Base-by-base conservation (phyloP, 2,888 invertebrate genomes). In the Furcula furcula region DNA sequence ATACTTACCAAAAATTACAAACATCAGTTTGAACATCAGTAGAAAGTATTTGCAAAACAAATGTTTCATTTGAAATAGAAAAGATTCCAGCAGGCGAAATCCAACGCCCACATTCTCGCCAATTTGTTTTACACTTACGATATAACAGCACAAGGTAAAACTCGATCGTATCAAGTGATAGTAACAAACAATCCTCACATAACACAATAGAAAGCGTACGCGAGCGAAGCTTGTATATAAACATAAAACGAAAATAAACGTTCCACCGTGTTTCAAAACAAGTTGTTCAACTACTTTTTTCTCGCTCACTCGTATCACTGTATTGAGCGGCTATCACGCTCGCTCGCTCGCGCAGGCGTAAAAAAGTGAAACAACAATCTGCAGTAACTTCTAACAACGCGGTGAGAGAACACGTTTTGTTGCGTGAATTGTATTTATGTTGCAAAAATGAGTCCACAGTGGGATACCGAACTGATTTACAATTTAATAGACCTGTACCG, bases 331-430 rank as follows among this genome's bases (percentile, higher is more conserved):
- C 7, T 13, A 13, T 25, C 25, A 6, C 13, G 7, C 5, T 25
- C 25, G 3, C 25, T 7, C 12, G 11, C 25, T 25, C 25, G 25
- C 25, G 25, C 25, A 25, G 2, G 25, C 25, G 25, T 7, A n/a
- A 12, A 3, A 7, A n/a, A 25, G 13, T 13, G 13, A 13, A 13
- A 25, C 25, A 25, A 25, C 12, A 25, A 4, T 20, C 20, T 13
- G 25, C 25, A 25, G 25, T 25, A 25, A 13, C 13, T 25, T 11
- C 13, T 3, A 11, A 25, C 13, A 25, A 25, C 25, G 7, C 25
- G 13, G 7, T 25, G 25, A 13, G 13, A 12, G 25, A 25, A 25
- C 25, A 25, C 25, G 25, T 25, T 25, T 25, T 25, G 25, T 25
- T 25, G 7, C 13, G 25, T 13, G 25, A 13, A 7, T 4, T 13